These are phyloP conservation scores for Ammodytes dubius DNA, from an alignment of 2,113 vertebrate genomes.

Conservation along the genomic window DNA sequence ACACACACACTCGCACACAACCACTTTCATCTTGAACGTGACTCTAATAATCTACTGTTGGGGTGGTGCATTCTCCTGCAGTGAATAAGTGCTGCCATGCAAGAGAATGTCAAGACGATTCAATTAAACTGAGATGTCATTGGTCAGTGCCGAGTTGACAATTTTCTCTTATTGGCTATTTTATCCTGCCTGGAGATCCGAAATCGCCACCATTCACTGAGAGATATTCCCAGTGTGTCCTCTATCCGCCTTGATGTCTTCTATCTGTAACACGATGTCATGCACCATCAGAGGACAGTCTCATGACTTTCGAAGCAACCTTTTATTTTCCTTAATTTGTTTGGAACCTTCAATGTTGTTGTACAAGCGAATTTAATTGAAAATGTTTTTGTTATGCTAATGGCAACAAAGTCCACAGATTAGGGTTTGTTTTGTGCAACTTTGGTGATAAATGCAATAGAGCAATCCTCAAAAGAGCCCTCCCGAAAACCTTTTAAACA, in stretches of 20 bases:
- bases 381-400: slow-evolving; percentile 58
- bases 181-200: slow-evolving; percentile 33
- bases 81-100: slow-evolving; percentile 47
- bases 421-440: slow-evolving; percentile 33
- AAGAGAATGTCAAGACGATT: slow-evolving; percentile 39
- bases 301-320: slow-evolving; percentile 8
- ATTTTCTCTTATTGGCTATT: slow-evolving; percentile 47
- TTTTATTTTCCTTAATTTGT: slow-evolving; percentile 33
- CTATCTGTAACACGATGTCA: slow-evolving; percentile 3
- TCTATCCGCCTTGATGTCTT: slow-evolving; percentile 28
- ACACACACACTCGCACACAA: slow-evolving; percentile 3
- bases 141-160: slow-evolving; percentile 29
- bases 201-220: slow-evolving; percentile 6
- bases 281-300: not conserved
- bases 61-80: slow-evolving; percentile 31
- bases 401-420: slow-evolving; percentile 38
- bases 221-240: slow-evolving; percentile 40
- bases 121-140: slow-evolving; percentile 49
- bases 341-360: slow-evolving; percentile 31
- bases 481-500: slow-evolving; percentile 25
- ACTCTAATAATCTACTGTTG: slow-evolving; percentile 49
- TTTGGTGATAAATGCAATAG: not conserved
- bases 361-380: slow-evolving; percentile 38
- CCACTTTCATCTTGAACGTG: slow-evolving; percentile 35
- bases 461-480: slow-evolving; percentile 1